Percentiles rank a stretch among this genome's conserved stretches.
These are phyloP conservation scores for Ricordea florida DNA, from an alignment of 92 coral and sea anemone species.

Conservation along the genomic window DNA sequence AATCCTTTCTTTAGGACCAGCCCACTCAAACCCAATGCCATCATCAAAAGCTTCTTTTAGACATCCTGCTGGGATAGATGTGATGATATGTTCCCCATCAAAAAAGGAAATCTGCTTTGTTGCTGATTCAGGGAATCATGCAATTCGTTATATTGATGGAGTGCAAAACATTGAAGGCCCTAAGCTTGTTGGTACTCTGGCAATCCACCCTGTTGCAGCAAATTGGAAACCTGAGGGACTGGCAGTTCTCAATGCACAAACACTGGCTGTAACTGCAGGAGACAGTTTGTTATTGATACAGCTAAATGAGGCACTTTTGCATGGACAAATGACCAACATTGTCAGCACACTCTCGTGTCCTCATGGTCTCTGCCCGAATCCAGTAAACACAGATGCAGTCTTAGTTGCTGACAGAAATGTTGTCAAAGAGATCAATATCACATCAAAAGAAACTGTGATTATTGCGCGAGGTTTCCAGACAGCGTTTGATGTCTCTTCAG, in stretches of 20 bases:
- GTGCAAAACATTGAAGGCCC: conserved; percentile 48
- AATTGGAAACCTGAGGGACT: conserved; percentile 74
- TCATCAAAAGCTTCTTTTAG: conserved; percentile 63
- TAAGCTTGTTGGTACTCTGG: conserved; percentile 63
- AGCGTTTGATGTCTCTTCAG: conserved; percentile 67
- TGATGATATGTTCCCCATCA: conserved; percentile 30
- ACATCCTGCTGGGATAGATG: conserved; percentile 73
- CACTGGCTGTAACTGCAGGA: conserved; percentile 52
- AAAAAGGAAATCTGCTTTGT: conserved; percentile 74
- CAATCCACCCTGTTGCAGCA: conserved; percentile 19
- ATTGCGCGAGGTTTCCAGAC: conserved; percentile 22
- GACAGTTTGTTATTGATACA: conserved; percentile 5
- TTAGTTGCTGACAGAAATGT: conserved; percentile 61
- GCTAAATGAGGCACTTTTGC: conserved; percentile 26
- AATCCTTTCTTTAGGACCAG: conserved; percentile 51
- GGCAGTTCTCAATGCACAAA: conserved; percentile 28
- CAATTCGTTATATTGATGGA: conserved; percentile 44
- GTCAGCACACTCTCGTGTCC: conserved; percentile 36
- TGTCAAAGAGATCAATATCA: conserved; percentile 16
- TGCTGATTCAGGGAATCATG: conserved; percentile 64
- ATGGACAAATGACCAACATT: conserved; percentile 51
- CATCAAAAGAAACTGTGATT: conserved; percentile 3
- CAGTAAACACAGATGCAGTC: conserved; percentile 2
- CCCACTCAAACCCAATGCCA: conserved; percentile 18
- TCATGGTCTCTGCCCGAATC: conserved; percentile 35